These are phyloP conservation scores for Coilia nasus DNA, from an alignment of 2,797 vertebrate species.

Conservation along the genomic window DNA sequence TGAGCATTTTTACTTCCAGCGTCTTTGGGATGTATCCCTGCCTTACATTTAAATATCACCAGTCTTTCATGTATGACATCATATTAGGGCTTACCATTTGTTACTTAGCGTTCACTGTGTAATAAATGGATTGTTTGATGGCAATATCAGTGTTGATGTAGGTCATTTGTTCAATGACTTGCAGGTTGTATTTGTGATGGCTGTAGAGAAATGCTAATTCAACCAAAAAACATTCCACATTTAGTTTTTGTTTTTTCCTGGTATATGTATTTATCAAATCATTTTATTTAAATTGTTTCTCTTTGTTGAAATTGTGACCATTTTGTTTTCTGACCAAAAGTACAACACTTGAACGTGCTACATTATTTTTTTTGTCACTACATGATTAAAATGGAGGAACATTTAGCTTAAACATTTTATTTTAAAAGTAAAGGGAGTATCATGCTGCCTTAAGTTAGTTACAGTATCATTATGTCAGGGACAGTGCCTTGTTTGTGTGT, in stretches of 20 bases:
- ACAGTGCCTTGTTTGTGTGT: constrained; percentile 18
- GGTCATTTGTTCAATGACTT: background rate
- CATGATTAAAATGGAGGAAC: background rate
- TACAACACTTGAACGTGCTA: constrained; percentile 3
- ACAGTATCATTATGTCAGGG: background rate
- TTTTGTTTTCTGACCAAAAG: no score
- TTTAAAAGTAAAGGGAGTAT: background rate
- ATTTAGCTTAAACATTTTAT: background rate
- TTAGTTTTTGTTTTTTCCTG: background rate
- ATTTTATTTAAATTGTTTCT: background rate
- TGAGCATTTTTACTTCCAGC: background rate
- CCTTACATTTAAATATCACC: background rate
- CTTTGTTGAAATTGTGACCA: background rate
- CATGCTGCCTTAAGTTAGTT: constrained; percentile 11
- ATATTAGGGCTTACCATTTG: background rate
- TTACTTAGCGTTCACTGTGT: background rate
- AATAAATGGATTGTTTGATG: background rate
- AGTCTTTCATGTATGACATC: background rate
- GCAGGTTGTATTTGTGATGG: background rate
- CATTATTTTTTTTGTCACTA: background rate
- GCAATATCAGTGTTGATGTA: background rate
- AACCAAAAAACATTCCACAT: constrained; percentile 18
- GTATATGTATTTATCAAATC: background rate
- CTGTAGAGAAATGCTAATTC: background rate
- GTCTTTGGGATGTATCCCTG: background rate